These are phyloP conservation scores for Netelia inedita DNA, from an alignment of 2,888 invertebrate genomes.

Conservation along the genomic window DNA sequence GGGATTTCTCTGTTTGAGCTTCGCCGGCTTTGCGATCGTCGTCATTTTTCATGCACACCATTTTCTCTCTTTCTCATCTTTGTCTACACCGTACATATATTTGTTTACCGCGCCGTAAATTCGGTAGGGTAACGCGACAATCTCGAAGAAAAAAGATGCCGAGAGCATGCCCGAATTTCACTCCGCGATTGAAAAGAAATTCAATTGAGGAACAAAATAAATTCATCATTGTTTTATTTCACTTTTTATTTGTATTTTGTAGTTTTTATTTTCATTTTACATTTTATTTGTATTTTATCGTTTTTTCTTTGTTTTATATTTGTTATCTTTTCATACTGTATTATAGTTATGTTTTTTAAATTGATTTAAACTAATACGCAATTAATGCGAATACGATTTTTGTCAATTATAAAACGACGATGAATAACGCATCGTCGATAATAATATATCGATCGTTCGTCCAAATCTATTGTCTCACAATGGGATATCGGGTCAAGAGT, in stretches of 20 bases:
- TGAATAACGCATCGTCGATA: background rate
- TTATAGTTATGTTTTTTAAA: too few relatives aligned
- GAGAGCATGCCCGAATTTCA: too few relatives aligned
- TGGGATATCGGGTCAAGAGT: too few relatives aligned
- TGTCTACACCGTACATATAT: constrained; percentile 27
- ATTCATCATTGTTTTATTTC: background rate
- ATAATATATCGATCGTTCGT: too few relatives aligned
- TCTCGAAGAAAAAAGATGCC: background rate
- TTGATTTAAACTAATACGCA: too few relatives aligned
- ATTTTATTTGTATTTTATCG: background rate
- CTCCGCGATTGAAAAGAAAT: too few relatives aligned
- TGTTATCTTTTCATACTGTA: too few relatives aligned
- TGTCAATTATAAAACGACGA: too few relatives aligned
- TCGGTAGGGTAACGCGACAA: constrained; percentile 11
- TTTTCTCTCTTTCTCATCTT: background rate
- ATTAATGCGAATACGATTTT: too few relatives aligned
- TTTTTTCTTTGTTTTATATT: too few relatives aligned
- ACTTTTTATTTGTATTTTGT: background rate
- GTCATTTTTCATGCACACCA: constrained; percentile 15
- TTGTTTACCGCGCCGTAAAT: constrained; percentile 33
- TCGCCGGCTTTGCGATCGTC: constrained; percentile 12
- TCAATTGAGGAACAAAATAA: too few relatives aligned
- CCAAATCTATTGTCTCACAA: too few relatives aligned
- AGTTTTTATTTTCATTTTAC: background rate
- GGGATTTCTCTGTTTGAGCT: constrained; percentile 47